Base-by-base conservation (phyloP, 2,113 vertebrate species). In the Clinocottus analis region DNA sequence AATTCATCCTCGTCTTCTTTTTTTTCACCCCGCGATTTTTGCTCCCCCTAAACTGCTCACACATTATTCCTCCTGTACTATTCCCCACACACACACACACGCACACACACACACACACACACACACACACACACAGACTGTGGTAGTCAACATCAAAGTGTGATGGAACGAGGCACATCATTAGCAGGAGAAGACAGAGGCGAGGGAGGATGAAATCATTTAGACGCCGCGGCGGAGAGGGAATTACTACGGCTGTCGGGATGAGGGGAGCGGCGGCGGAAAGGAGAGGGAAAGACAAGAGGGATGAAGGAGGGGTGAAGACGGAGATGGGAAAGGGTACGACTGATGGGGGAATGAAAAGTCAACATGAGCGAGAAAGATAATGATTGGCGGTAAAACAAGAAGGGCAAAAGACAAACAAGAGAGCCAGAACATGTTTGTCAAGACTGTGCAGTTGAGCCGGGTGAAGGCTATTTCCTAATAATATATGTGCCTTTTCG, bases 71-170 rank as follows among this genome's bases (percentile, higher is more conserved):
- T 61, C 51, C 56, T 70, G 19, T 67, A 37, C 19, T 9, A 14
- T 62, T 58, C 66, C 58, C 62, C 65, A 35, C 68, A 13, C 27
- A 31, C 43, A 49, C n/a, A 29, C 17, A 31, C 64, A 31, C 27
- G 31, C 43, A 31, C n/a, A 47, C 45, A 47, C 16, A 49, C 14
- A 67, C 55, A 58, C 58, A 60, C n/a, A 39, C 60, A 39, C 60
- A 62, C 61, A 27, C 14, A 29, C 63, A 21, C 27, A 49, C 43
- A 49, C n/a, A 29, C 17, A 41, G 39, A 69, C 68, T 59, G 69
- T 58, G 80, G 35, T 77, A 89, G 79, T 91, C 84, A 14, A 91
- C 91, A 94, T 93, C 92, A 94, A 94, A 94, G 92, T 33, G 5
- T 45, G 76, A 83, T 74, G 85, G 80, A 91, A 85, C 43, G 79